Conservation (phyloP, 1,140 invertebrate genomes). For the Luehdorfia chinensis region DNA sequence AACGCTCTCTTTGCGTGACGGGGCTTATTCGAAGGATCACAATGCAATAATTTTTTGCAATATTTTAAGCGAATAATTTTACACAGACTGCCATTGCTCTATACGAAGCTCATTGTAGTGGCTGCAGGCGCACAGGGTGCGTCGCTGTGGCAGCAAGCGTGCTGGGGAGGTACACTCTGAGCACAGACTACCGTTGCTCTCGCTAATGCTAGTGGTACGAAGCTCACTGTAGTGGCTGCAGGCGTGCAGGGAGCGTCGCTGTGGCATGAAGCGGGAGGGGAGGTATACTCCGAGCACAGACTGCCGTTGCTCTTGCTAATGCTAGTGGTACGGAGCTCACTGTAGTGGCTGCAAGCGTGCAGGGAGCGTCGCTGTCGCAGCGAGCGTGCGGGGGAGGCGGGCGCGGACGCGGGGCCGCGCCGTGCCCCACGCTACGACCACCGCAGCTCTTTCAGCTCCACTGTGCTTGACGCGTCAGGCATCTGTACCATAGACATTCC, state of each 20-base stretch:
- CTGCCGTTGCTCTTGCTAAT: constrained; percentile 62
- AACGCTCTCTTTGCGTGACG: too few relatives aligned
- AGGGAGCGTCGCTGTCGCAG: constrained; percentile 18
- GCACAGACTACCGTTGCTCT: too few relatives aligned
- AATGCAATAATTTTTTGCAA: too few relatives aligned
- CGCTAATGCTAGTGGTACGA: too few relatives aligned
- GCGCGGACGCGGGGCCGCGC: constrained; percentile 49
- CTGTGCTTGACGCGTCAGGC: constrained; percentile 41
- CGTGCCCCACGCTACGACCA: constrained; percentile 65
- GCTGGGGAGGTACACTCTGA: too few relatives aligned
- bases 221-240: too few relatives aligned
- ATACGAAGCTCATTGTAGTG: too few relatives aligned
- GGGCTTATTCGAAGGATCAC: too few relatives aligned
- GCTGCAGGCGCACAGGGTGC: constrained; percentile 15
- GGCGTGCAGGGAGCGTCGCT: constrained; percentile 4
- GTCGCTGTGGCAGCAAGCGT: constrained; percentile 24
- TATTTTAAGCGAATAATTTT: too few relatives aligned
- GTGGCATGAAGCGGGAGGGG: constrained; percentile 34
- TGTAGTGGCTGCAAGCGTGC: constrained; percentile 23
- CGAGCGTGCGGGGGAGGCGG: constrained; percentile 48
- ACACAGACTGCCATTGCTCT: too few relatives aligned
- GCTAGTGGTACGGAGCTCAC: constrained; percentile 42
- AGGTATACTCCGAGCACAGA: too few relatives aligned
- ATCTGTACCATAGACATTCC: neutral
- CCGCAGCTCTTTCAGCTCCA: constrained; percentile 66